phyloP scores from a whole-genome alignment of 2,797 vertebrate genomes.

The Uromys caudimaculatus region DNA sequence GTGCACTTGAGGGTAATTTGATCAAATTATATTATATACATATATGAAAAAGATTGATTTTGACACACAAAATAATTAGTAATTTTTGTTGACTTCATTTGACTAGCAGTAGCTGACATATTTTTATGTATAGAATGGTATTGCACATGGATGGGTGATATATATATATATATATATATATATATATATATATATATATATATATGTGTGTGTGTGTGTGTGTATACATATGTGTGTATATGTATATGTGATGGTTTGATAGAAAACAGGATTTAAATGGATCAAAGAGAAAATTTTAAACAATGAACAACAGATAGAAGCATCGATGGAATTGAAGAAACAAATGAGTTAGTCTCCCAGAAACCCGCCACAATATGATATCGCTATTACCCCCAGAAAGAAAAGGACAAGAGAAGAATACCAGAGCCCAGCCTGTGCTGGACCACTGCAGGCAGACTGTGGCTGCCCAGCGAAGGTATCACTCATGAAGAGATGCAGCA shows the following conservation, averaged over 20 bases:
- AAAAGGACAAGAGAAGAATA: background rate
- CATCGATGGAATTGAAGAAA: background rate
- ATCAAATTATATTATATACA: no score
- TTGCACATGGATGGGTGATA: background rate
- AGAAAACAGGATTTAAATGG: background rate
- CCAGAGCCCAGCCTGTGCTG: background rate
- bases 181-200: background rate
- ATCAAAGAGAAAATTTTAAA: background rate
- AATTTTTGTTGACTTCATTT: constrained; percentile 20
- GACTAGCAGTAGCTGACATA: background rate
- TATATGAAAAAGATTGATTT: background rate
- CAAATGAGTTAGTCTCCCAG: background rate
- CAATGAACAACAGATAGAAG: background rate
- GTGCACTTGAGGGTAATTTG: no score
- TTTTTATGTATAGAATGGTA: constrained; percentile 14
- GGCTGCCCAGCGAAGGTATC: background rate
- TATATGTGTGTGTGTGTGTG: fast-evolving
- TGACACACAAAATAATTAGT: background rate
- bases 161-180: background rate
- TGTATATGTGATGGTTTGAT: background rate
- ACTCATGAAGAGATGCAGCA: background rate
- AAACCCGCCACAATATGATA: background rate
- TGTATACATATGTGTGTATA: background rate
- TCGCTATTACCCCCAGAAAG: background rate
- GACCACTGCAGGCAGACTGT: background rate